A percentile compares a stretch with the other conserved stretches of the same genome.
Conservation (phyloP, 2,113 vertebrate genomes). For the Collichthys lucidus region DNA sequence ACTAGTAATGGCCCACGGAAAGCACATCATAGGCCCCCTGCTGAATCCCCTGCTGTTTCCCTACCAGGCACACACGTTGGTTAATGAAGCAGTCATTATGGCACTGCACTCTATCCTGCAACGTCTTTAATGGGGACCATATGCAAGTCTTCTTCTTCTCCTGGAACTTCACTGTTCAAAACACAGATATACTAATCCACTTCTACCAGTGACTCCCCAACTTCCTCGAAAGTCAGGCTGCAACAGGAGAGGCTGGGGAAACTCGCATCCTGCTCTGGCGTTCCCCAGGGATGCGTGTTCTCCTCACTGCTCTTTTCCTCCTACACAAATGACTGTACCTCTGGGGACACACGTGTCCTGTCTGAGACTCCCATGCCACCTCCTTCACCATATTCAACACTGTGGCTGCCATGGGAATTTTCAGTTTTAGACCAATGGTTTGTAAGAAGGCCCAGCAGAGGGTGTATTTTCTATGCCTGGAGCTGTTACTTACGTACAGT, state of each 20-base stretch:
- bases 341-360: not conserved
- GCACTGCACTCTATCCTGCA: conserved; percentile 1
- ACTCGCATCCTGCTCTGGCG: not conserved
- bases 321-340: not conserved
- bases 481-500: not conserved
- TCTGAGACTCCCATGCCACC: conserved; percentile 5
- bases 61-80: conserved; percentile 3
- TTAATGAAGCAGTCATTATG: conserved; percentile 48
- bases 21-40: conserved; percentile 31
- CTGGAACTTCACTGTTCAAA: not conserved
- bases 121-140: not conserved
- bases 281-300: conserved; percentile 2
- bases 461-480: not conserved
- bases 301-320: conserved; percentile 8
- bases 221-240: not conserved
- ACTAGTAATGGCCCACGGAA: not conserved
- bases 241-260: not conserved
- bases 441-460: not conserved
- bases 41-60: conserved; percentile 28
- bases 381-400: not conserved
- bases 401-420: not conserved
- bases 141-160: not conserved
- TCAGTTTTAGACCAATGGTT: conserved; percentile 4
- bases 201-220: not conserved
- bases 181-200: not conserved